Evolutionary conservation across 2,888 invertebrate genomes (phyloP), one percentile per base, ranked within the genome.

Genomic region (Mesorhabditis belari): DNA sequence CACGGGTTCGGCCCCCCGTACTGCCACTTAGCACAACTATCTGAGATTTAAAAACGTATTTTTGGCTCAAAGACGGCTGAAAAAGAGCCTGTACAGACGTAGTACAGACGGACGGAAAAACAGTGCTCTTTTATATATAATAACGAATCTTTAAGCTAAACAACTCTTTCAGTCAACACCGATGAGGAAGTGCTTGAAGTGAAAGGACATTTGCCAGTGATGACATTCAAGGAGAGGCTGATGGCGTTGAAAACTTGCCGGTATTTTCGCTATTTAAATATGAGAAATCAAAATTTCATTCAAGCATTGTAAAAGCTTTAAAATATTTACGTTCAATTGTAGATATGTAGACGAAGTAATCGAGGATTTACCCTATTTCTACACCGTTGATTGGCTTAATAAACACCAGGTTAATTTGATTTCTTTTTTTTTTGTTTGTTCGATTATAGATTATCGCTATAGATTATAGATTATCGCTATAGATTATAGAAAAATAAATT

Each of bases 331-430:
- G 1, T 21, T 1, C 21, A 19, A 57, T 50, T 96, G 95, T 85
- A 88, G 95, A 80, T 96, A 96, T 83, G 95, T 95, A 19, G 95
- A 96, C 84, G 95, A 96, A 87, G 89, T 93, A 59, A 87, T 93
- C 3, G 84, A 87, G 69, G 89, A 92, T 82, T 93, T 94, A 26
- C 95, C 96, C 0, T 96, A 95, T 95, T 88, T 88, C 73, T 84
- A 90, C 66, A 89, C 89, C 79, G 91, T 94, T 80, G 90, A 88
- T 50, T 96, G 91, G 82, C 85, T 96, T 49, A 86, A 87, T 69
- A 87, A 88, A 74, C 89, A 95, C 85, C 96, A 64, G 63, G 66
- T 68, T 35, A n/a, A n/a, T n/a, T n/a, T n/a, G n/a, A n/a, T n/a
- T n/a, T n/a, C n/a, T n/a, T n/a, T n/a, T n/a, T n/a, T n/a, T n/a